Evolutionary conservation across 2,797 vertebrate species (phyloP), one percentile per base, ranked within the genome.

Genomic region (Sebastes kiyomatsui): DNA sequence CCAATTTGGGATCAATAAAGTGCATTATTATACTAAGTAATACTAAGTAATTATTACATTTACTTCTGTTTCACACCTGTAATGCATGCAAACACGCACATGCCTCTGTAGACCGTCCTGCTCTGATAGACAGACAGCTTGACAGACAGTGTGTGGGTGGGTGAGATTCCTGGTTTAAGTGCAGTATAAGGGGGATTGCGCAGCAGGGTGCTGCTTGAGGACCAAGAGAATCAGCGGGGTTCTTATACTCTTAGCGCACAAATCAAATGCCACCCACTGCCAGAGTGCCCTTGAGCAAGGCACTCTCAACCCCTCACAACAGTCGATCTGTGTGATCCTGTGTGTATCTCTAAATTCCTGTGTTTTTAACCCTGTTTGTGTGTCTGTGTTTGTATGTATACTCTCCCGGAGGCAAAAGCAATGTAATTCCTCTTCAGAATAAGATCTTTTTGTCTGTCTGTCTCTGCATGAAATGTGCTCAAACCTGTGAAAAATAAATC

Each of bases 201-300:
- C 75, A 80, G 79, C 69, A 72, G 72, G 68, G 49, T 65, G 42
- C 59, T 78, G 75, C 84, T 89, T 13, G 10, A 83, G 72, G 80
- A 80, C 14, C 72, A 33, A 30, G 77, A 66, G 72, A 82, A 42
- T 77, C 85, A 80, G 81, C 25, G 2, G 54, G 79, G 54, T 72
- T 86, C 79, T 78, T 77, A 76, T 77, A 59, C 59, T 87, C 59
- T 78, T 80, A 85, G 82, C 56, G 14, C 42, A 75, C 33, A 80
- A 75, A 79, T 88, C 76, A 83, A 89, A 72, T 78, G 56, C 86
- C 75, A 61, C 81, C 81, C 16, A 65, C 72, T 78, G 55, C 33
- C 70, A 76, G 72, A 66, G 69, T 74, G 60, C 82, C 81, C 81
- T 80, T 86, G 55, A 90, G 87, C 81, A 88, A 77, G 75, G 70